Evolutionary conservation across 2,797 vertebrate genomes (phyloP).

Genomic region (Rhinichthys osculus): DNA sequence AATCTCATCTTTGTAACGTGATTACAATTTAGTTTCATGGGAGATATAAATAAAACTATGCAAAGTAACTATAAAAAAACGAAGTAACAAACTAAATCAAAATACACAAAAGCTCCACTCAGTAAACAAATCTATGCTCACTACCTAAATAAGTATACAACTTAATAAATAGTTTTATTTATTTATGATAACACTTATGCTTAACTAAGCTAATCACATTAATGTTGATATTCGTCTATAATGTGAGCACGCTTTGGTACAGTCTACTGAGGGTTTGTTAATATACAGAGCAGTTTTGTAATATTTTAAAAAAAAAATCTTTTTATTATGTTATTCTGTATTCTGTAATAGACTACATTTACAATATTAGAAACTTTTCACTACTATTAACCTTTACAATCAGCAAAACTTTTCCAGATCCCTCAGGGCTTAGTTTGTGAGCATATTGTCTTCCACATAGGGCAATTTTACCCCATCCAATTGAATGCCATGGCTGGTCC

Average conservation of each 20-base stretch:
- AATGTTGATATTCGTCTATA: too few species aligned
- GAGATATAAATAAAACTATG: background rate
- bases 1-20: background rate
- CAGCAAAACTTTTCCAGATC: background rate
- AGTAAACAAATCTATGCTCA: too few species aligned
- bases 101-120: too few species aligned
- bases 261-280: background rate
- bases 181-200: too few species aligned
- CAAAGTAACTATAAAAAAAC: too few species aligned
- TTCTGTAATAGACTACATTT: background rate
- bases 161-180: too few species aligned
- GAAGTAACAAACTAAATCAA: too few species aligned
- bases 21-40: background rate
- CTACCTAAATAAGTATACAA: too few species aligned
- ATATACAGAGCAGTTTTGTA: background rate
- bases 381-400: background rate
- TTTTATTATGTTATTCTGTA: background rate
- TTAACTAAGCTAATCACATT: background rate
- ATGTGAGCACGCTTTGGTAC: background rate
- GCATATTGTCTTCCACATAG: background rate
- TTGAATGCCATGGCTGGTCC: background rate
- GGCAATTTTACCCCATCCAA: background rate
- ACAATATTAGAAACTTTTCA: background rate
- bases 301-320: background rate
- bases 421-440: background rate